phyloP scores from a whole-genome alignment of 1,140 invertebrate species.

The Goniozus legneri region DNA sequence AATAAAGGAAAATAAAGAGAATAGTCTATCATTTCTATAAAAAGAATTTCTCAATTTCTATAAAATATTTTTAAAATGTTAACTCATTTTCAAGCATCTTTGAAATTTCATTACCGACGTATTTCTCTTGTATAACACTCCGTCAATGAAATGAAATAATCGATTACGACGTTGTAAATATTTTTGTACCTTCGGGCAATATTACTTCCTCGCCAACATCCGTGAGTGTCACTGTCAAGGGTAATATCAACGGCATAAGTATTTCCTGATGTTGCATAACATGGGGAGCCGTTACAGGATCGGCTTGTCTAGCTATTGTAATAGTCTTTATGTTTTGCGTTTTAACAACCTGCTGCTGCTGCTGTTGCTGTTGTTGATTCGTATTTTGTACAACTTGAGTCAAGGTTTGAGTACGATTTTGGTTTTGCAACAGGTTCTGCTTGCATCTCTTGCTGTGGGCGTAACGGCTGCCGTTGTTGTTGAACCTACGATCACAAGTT shows the following conservation, averaged over 20 bases:
- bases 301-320: conserved; percentile 39
- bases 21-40: too few relatives aligned
- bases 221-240: conserved; percentile 45
- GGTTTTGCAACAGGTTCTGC: conserved; percentile 41
- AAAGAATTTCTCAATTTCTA: too few relatives aligned
- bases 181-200: conserved; percentile 49
- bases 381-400: conserved; percentile 8
- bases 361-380: conserved; percentile 13
- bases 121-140: too few relatives aligned
- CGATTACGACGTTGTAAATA: conserved; percentile 47
- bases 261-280: conserved; percentile 50
- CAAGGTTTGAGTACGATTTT: conserved; percentile 20
- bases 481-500: conserved; percentile 49
- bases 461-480: conserved; percentile 52
- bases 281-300: conserved; percentile 27
- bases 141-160: too few relatives aligned
- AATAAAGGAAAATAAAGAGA: too few relatives aligned
- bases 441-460: conserved; percentile 52
- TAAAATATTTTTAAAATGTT: too few relatives aligned
- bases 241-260: conserved; percentile 48
- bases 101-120: too few relatives aligned
- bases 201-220: conserved; percentile 52
- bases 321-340: conserved; percentile 49
- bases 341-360: conserved; percentile 37
- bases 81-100: too few relatives aligned